A percentile compares a stretch with the other conserved stretches of the same genome.
These are phyloP conservation scores for Drosophila melanogaster DNA, from an alignment of 1,140 invertebrate genomes.

Conservation along the genomic window Release_6_plus_ISO1_MT NT_033777.3:4669001-4669500, in stretches of 20 bases:
- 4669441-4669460: conserved; percentile 63
- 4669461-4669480: conserved; percentile 43
- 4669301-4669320: conserved; percentile 19
- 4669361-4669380: conserved; percentile 47
- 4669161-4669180: conserved; percentile 37
- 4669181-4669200: conserved; percentile 15
- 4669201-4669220: conserved; percentile 45
- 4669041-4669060: conserved; percentile 28
- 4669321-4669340: conserved; percentile 39
- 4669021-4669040: conserved; percentile 27
- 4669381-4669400: conserved; percentile 62
- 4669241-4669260: conserved; percentile 39
- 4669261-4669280: conserved; percentile 37
- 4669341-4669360: not conserved
- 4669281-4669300: conserved; percentile 50
- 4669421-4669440: conserved; percentile 72
- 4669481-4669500: conserved; percentile 51
- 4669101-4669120: conserved; percentile 41
- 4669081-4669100: conserved; percentile 39
- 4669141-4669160: not conserved
- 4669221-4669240: conserved; percentile 63
- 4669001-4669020: conserved; percentile 3
- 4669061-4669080: conserved; percentile 20
- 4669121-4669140: not conserved
- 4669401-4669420: conserved; percentile 61